Evolutionary conservation across 2,797 vertebrate species (phyloP).

Genomic region (Sebastes oblongus): DNA sequence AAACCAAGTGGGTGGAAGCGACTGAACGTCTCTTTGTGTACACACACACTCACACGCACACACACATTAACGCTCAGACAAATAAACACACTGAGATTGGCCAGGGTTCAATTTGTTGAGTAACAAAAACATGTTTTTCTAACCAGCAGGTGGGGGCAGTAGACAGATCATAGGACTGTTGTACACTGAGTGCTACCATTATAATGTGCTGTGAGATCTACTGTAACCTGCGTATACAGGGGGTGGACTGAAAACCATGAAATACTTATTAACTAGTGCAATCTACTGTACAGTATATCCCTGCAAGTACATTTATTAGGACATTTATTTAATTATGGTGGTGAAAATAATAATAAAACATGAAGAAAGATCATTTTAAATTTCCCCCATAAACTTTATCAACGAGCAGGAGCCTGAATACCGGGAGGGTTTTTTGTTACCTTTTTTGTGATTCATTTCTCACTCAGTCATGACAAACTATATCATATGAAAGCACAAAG

Average conservation of each 20-base stretch:
- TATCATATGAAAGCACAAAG: too few relatives aligned
- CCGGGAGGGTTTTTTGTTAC: neutral
- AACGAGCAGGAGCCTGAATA: neutral
- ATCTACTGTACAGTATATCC: neutral
- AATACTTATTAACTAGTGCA: neutral
- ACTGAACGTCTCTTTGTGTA: conserved; percentile 62
- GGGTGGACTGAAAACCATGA: conserved; percentile 7
- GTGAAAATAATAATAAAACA: neutral
- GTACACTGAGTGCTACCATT: conserved; percentile 17
- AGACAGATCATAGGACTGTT: conserved; percentile 67
- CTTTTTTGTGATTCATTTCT: neutral
- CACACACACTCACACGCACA: conserved; percentile 13
- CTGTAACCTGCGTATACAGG: conserved; percentile 12
- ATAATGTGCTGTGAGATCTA: conserved; percentile 26
- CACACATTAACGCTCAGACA: conserved; percentile 40
- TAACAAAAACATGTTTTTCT: conserved; percentile 70
- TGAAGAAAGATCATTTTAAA: neutral
- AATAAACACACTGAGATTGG: conserved; percentile 49
- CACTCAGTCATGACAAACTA: neutral
- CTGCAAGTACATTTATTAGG: neutral
- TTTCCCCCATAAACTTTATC: neutral
- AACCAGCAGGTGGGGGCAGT: conserved; percentile 84
- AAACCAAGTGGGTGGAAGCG: conserved; percentile 70
- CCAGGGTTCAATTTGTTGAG: conserved; percentile 66
- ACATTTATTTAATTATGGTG: neutral